Evolutionary conservation across 2,113 vertebrate species (phyloP), one percentile per base, ranked within the genome.

Genomic region (Bubo scandiacus): DNA sequence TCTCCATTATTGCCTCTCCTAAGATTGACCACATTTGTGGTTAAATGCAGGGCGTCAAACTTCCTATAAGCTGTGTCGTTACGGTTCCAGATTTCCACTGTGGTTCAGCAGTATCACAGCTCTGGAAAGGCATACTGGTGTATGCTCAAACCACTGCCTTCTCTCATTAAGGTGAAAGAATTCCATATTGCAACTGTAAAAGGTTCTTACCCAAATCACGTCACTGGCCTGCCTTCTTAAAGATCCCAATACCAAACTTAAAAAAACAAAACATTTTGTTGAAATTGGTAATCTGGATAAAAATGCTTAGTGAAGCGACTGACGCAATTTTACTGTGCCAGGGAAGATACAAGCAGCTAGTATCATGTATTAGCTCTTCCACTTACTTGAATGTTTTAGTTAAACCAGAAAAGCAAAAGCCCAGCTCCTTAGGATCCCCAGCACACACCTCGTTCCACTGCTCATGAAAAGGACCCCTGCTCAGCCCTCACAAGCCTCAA

Each of bases 21-120:
- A 91, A 78, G 81, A 90, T 22, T 88, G 89, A 96, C 97, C 97
- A 67, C 97, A 96, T 83, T 94, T 96, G 97, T 86, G 97, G 97
- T 97, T 97, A 95, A 85, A 82, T 73, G 74, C 74, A 96, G 75
- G 91, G 96, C 95, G 84, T 52, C 89, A 83, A 88, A 90, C 97
- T 97, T 97, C 97, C 97, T 93, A 96, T 73, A 81, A 86, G 91
- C 72, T 36, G 59, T 19, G 84, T 27, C 4, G 55, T 80, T 96
- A 88, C 1, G 3, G 89, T 83, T 94, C 96, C 96, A 96, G 94
- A 97, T 96, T 97, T 96, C 91, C 94, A 97, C 71, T 95, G 96
- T 86, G 96, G 96, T 96, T 96, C 93, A 95, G 93, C 89, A 5
- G 0, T 87, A 96, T 96, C 93, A 67, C 82, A 47, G 78, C 91